Conservation (phyloP, 1,140 invertebrate genomes). For the Venustaconcha ellipsiformis region DNA sequence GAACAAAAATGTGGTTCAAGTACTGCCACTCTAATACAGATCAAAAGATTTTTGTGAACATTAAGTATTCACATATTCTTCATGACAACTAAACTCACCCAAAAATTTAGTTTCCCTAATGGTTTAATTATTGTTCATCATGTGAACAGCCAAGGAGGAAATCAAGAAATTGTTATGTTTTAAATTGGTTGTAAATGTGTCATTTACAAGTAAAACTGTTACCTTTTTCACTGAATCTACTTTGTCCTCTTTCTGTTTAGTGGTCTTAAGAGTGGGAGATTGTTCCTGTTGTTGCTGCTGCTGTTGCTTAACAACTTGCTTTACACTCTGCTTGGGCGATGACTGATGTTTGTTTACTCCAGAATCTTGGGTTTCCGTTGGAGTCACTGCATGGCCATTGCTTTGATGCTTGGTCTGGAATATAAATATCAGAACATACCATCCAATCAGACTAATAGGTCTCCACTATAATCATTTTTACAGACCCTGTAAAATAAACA, state of each 20-base stretch:
- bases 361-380: constrained; percentile 17
- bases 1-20: no score
- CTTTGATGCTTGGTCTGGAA: constrained; percentile 29
- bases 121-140: no score
- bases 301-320: constrained; percentile 6
- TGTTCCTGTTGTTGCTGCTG: constrained; percentile 2
- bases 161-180: no score
- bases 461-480: neutral
- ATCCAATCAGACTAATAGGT: neutral
- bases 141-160: no score
- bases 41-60: no score
- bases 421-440: neutral
- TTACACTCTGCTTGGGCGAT: constrained; percentile 31
- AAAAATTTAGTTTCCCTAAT: no score
- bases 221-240: constrained; percentile 5
- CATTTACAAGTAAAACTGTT: neutral
- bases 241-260: constrained; percentile 7
- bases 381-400: constrained; percentile 44
- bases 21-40: no score
- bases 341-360: constrained; percentile 35
- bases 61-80: no score
- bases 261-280: constrained; percentile 1
- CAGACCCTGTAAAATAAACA: neutral
- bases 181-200: no score
- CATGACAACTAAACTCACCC: no score